A percentile compares a stretch with the other conserved stretches of the same genome.
These are phyloP conservation scores for Platanista minor DNA, from an alignment of 2,113 vertebrate genomes.

Conservation along the genomic window DNA sequence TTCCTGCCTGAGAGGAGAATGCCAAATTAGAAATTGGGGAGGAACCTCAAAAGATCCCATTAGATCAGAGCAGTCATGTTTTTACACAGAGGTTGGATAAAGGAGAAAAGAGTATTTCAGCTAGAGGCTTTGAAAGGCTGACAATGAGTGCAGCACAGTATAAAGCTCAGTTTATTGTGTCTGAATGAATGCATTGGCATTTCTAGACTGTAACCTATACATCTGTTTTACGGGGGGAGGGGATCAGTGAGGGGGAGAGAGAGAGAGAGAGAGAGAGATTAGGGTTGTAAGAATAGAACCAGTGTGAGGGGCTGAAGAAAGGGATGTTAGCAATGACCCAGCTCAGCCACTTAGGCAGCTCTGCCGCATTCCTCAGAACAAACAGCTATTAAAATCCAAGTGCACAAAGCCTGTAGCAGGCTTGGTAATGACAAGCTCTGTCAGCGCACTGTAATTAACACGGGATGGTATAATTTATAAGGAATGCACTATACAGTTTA, in stretches of 20 bases:
- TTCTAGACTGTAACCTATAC: conserved; percentile 58
- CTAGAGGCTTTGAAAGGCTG: not conserved
- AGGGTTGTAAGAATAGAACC: conserved; percentile 64
- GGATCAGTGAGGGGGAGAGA: not conserved
- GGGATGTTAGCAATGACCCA: conserved; percentile 53
- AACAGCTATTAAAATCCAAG: conserved; percentile 77
- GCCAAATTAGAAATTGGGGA: conserved; percentile 23
- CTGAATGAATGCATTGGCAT: conserved; percentile 33
- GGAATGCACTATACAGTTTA: conserved; percentile 71
- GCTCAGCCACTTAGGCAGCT: conserved; percentile 43
- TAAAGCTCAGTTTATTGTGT: conserved; percentile 54
- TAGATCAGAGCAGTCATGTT: not conserved
- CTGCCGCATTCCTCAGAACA: conserved; percentile 75
- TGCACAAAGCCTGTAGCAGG: conserved; percentile 64
- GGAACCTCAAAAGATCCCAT: conserved; percentile 22
- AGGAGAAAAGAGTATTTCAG: conserved; percentile 35
- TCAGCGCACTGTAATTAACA: conserved; percentile 80
- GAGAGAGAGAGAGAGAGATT: not conserved
- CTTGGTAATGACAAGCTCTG: conserved; percentile 75
- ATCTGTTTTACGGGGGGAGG: not conserved
- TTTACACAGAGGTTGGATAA: not conserved
- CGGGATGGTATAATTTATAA: conserved; percentile 77
- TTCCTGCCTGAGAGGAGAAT: conserved; percentile 44
- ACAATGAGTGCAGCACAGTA: not conserved
- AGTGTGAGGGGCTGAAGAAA: conserved; percentile 55